A percentile compares a stretch with the other conserved stretches of the same genome.
phyloP scores from a whole-genome alignment of 92 coral and sea anemone species.

The Montipora capitata region DNA sequence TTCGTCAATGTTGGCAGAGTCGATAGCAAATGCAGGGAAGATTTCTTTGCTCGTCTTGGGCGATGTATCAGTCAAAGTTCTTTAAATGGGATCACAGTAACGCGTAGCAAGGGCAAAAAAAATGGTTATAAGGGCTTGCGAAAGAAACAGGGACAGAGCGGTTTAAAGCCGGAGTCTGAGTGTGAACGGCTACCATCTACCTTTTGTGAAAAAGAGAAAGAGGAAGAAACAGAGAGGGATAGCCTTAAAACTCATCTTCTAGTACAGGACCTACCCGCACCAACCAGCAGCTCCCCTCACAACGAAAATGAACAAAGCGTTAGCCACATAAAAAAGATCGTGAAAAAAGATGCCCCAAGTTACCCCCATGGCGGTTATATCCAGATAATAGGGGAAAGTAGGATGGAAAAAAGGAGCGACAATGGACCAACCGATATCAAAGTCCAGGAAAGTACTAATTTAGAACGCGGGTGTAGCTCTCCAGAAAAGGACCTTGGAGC shows the following conservation, averaged over 20 bases:
- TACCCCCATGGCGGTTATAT: neutral
- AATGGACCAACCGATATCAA: neutral
- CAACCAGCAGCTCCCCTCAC: conserved; percentile 6
- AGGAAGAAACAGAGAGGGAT: conserved; percentile 1
- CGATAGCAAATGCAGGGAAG: conserved; percentile 15
- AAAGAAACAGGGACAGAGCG: conserved; percentile 6
- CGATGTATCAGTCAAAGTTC: conserved; percentile 7
- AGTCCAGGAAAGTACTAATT: neutral
- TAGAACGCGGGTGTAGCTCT: neutral
- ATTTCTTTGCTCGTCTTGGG: conserved; percentile 2
- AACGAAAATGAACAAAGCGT: neutral
- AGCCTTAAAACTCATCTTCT: neutral
- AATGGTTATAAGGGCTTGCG: conserved; percentile 25
- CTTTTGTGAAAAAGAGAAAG: neutral
- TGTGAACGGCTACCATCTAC: conserved; percentile 3
- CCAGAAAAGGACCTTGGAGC: conserved; percentile 7
- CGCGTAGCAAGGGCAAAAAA: conserved; percentile 20
- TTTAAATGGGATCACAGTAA: neutral
- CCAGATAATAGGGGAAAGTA: neutral
- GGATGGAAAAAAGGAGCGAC: conserved; percentile 6
- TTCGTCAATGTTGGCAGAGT: conserved; percentile 16
- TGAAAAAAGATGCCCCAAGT: neutral
- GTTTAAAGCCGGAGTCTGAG: conserved; percentile 12
- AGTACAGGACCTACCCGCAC: neutral
- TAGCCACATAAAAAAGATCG: conserved; percentile 3